Base-by-base conservation (phyloP, 2,797 vertebrate species). In the Chrosomus eos region DNA sequence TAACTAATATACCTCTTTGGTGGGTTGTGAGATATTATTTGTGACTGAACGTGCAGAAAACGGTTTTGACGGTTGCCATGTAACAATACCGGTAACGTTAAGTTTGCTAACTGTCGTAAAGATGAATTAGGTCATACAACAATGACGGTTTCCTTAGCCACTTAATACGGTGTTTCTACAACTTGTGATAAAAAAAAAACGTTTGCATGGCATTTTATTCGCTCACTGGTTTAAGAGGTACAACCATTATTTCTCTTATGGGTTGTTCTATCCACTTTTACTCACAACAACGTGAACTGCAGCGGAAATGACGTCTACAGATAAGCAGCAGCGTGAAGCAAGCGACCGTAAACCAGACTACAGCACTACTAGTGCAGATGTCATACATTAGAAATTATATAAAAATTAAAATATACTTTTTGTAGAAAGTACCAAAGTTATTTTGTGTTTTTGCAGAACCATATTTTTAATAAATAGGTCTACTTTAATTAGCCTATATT, bases 261-360 rank as follows among this genome's bases (percentile, higher is more conserved):
- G 26, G 4, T 28, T 43, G 4, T 28, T 43, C 38, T 21, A 28
- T 18, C 58, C 21, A 43, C 58, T 78, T 45, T 21, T 11, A 62
- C 16, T 31, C 45, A 64, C 43, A 75, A 72, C 80, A 23, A 18
- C 5, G 16, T 77, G 13, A 73, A 19, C 16, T 66, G 40, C 16
- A 75, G 60, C 62, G 82, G 82, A 83, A 83, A 21, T 83, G 72
- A 83, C 82, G 73, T 68, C 14, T 38, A 51, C 8, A 3, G 60
- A 8, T 48, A 43, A 66, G 28, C 40, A 7, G 8, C 70, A 33
- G 70, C 5, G 62, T 83, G 73, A 83, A 67, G 82, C 48, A 83
- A 68, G 64, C 73, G 36, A 83, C 82, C 5, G 23, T 18, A 48
- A 14, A 31, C 16, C 3, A 31, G 5, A 1, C 36, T 36, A 36